Evolutionary conservation across 2,113 vertebrate genomes (phyloP).

Genomic region (Serinus canaria): DNA sequence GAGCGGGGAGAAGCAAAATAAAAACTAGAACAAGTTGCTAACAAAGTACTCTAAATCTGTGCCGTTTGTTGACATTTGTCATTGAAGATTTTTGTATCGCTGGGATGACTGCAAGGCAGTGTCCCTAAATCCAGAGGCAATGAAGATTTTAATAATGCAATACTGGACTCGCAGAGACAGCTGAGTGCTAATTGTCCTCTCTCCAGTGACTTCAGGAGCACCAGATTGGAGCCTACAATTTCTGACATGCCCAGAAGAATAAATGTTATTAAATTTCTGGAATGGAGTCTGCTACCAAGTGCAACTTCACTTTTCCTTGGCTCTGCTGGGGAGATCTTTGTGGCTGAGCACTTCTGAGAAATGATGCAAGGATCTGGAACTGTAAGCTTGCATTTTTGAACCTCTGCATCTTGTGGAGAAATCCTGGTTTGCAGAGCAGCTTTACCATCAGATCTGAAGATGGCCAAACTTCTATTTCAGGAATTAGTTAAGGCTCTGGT

Average conservation of each 20-base stretch:
- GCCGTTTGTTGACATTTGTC: neutral
- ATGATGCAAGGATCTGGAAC: neutral
- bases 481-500: neutral
- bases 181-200: neutral
- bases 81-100: neutral
- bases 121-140: neutral
- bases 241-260: neutral
- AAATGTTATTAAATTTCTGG: neutral
- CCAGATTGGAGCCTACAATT: neutral
- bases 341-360: neutral
- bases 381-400: neutral
- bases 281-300: neutral
- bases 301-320: neutral
- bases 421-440: neutral
- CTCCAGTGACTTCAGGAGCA: neutral
- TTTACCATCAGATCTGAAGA: neutral
- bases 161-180: neutral
- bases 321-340: neutral
- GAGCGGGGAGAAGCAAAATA: neutral
- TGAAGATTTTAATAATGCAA: neutral
- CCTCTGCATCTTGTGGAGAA: neutral
- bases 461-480: neutral
- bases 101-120: neutral
- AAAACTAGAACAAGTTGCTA: neutral
- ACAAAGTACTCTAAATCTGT: neutral